Base-by-base conservation (phyloP, 2,797 vertebrate genomes). In the Nyctibius grandis region DNA sequence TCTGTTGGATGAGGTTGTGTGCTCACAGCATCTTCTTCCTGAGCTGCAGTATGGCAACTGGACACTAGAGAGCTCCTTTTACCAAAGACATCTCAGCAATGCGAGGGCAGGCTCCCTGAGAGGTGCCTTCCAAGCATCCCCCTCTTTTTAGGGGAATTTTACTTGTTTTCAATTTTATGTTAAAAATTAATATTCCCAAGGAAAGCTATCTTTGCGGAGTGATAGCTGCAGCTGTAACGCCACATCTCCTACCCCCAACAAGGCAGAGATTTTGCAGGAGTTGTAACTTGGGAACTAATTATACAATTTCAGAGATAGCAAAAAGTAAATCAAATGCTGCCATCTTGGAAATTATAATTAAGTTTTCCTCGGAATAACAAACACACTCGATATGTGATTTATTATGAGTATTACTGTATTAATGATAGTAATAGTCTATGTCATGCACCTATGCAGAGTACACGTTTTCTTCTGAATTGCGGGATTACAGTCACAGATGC, bases 241-340 rank as follows among this genome's bases (percentile, higher is more conserved):
- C 75, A 29, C 48, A 25, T 54, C 60, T 79, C 70, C 67, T 29
- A 16, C 40, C 50, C 64, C 14, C 48, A 45, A 28, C 60, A 60
- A 80, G 75, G 38, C 88, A 94, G 76, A 68, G 78, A 83, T 93
- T 91, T 79, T 44, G 15, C 51, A 61, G 67, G 57, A 75, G 59
- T 72, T 80, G 76, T 72, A 97, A 88, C 85, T 85, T 89, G 72
- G 81, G 87, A 94, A 78, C 80, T 96, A 93, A 97, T 94, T 81
- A 95, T 45, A 51, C 75, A 64, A 44, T 89, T 93, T 90, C 80
- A 88, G 76, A 77, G 72, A 96, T 11, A 92, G 75, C 50, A 59
- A 88, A 94, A 95, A 93, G 78, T 89, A 95, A 97, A 96, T 97
- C 91, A 94, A 96, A 94, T 56, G 83, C 94, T 95, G 83, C 77